Evolutionary conservation across 2,888 invertebrate genomes (phyloP).

Genomic region (Limnephilus lunatus): DNA sequence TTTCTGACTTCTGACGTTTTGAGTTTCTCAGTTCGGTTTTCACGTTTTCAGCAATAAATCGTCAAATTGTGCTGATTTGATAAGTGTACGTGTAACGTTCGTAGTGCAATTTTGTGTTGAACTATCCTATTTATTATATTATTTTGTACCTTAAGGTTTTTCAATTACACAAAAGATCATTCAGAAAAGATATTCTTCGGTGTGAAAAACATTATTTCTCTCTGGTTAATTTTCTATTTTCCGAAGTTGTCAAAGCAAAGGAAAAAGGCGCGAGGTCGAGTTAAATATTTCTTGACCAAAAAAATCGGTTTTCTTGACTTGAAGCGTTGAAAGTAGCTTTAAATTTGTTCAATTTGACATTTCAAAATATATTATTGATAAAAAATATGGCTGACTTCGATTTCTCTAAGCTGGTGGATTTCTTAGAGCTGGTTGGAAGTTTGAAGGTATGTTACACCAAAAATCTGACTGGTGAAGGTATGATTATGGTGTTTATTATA

Average conservation of each 20-base stretch:
- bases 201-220: neutral
- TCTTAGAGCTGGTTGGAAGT: conserved; percentile 84
- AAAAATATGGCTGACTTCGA: conserved; percentile 68
- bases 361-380: neutral
- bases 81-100: neutral
- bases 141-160: neutral
- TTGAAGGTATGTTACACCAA: conserved; percentile 78
- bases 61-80: too few relatives aligned
- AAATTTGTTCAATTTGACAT: conserved; percentile 10
- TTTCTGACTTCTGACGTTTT: too few relatives aligned
- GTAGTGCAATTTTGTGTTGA: neutral
- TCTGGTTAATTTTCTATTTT: conserved; percentile 11
- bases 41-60: too few relatives aligned
- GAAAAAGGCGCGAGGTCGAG: conserved; percentile 23
- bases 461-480: neutral
- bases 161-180: neutral
- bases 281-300: neutral
- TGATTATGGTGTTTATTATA: neutral
- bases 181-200: neutral
- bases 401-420: conserved; percentile 78
- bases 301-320: neutral
- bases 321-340: neutral
- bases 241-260: neutral
- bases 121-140: neutral
- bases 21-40: too few relatives aligned